Base-by-base conservation (phyloP, 2,113 vertebrate genomes). In the Carollia perspicillata region DNA sequence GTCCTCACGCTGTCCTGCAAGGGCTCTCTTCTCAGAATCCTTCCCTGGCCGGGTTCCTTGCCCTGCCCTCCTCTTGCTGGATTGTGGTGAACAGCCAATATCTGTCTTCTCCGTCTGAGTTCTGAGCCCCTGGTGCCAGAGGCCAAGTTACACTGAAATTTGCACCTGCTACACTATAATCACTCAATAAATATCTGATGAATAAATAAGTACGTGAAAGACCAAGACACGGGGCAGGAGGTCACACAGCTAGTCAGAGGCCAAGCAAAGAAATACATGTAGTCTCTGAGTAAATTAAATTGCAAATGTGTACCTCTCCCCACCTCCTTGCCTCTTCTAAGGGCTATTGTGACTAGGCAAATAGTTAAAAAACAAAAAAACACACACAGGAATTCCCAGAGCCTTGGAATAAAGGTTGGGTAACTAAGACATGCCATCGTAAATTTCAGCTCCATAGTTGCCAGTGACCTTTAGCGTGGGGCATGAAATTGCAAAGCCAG, bases 401-500 rank as follows among this genome's bases (percentile, higher is more conserved):
- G 51, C 35, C 37, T 79, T 58, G 55, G 78, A 69, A 81, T 77
- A 88, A 97, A 97, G 80, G 14, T 95, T 92, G 94, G 40, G 58
- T 95, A 89, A 89, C 65, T 77, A 95, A 96, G 90, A 96, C 77
- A 78, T 69, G 30, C 60, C 68, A 37, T 40, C 94, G 88, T 96
- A 89, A 96, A 96, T 97, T 90, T 96, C 78, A 93, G 85, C 74
- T 96, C 47, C 68, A 22, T 77, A 49, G 37, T 93, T 97, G 8
- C 5, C 1, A 79, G 60, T 96, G 94, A 97, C 95, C 95, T 97
- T 95, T 95, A 93, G 81, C 20, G 81, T 75, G 18, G 30, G 6
- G 37, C 90, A 93, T 83, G 78, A 89, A 95, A 97, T 95, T 96
- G 65, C 85, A 96, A 90, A 92, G 85, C 33, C 83, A 90, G 37